phyloP scores from a whole-genome alignment of 2,888 invertebrate genomes.

The Tetropium fuscum region DNA sequence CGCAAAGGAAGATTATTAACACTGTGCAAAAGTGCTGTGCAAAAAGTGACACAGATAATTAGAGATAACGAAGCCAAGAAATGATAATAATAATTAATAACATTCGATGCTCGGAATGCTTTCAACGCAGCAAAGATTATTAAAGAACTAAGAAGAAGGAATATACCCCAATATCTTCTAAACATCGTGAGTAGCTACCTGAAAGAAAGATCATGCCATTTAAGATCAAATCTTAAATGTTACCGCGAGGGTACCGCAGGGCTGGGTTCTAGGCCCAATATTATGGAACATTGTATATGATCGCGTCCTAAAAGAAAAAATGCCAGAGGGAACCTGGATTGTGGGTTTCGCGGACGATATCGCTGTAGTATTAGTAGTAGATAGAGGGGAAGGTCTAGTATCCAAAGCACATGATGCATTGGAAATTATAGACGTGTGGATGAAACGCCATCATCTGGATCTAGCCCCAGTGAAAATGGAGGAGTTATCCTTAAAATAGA shows the following conservation, averaged over 20 bases:
- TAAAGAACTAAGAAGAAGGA: constrained; percentile 3
- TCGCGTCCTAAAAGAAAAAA: background rate
- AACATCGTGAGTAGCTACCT: constrained; percentile 12
- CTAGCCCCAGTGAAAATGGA: background rate
- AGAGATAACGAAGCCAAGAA: background rate
- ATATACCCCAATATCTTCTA: constrained; percentile 1
- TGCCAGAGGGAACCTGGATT: background rate
- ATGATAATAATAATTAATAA: constrained; percentile 1
- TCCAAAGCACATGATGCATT: constrained; percentile 1
- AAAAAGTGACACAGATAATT: background rate
- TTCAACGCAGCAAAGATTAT: constrained; percentile 9
- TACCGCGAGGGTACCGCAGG: no score
- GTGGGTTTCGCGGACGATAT: background rate
- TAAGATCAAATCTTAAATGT: no score
- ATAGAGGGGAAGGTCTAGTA: constrained; percentile 3
- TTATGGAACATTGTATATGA: no score
- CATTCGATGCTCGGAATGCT: background rate
- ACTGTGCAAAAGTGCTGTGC: background rate
- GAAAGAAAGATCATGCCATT: background rate
- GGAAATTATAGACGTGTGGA: background rate
- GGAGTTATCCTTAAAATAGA: constrained; percentile 3
- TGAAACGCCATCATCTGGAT: constrained; percentile 2
- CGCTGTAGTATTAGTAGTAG: background rate
- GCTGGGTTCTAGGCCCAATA: no score
- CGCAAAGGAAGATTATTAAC: background rate